These are phyloP conservation scores for Brenthis daphne DNA, from an alignment of 2,888 invertebrate genomes.

Conservation along the genomic window DNA sequence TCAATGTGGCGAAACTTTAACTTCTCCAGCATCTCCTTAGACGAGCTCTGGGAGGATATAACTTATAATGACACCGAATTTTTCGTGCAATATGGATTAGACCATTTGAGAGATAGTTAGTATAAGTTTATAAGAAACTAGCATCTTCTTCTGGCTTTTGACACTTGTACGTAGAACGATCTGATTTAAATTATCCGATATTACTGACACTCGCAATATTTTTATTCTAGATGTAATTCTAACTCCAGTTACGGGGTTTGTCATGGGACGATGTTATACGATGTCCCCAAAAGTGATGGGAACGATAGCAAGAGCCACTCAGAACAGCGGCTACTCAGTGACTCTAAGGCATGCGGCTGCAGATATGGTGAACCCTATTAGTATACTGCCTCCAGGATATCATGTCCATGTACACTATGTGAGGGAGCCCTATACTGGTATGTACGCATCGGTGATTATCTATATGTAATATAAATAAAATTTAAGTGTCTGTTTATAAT, in stretches of 20 bases:
- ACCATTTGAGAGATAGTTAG: conserved; percentile 63
- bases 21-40: conserved; percentile 77
- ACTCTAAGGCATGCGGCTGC: conserved; percentile 76
- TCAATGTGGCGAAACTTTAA: conserved; percentile 82
- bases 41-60: conserved; percentile 83
- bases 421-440: conserved; percentile 83
- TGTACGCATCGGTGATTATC: background rate
- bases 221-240: conserved; percentile 75
- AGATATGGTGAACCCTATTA: conserved; percentile 56
- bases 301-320: conserved; percentile 63
- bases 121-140: conserved; percentile 27
- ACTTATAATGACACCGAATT: conserved; percentile 82
- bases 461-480: too few species aligned
- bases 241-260: conserved; percentile 73
- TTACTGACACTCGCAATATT: background rate
- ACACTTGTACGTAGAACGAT: too few species aligned
- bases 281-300: conserved; percentile 69
- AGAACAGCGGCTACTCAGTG: conserved; percentile 81
- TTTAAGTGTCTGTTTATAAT: too few species aligned
- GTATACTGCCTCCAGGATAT: conserved; percentile 77
- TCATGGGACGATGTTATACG: conserved; percentile 84
- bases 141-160: too few species aligned
- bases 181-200: too few species aligned
- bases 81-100: conserved; percentile 79
- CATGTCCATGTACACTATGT: conserved; percentile 83